Evolutionary conservation across 2,797 vertebrate genomes (phyloP).

Genomic region (Gymnothorax reevesii): DNA sequence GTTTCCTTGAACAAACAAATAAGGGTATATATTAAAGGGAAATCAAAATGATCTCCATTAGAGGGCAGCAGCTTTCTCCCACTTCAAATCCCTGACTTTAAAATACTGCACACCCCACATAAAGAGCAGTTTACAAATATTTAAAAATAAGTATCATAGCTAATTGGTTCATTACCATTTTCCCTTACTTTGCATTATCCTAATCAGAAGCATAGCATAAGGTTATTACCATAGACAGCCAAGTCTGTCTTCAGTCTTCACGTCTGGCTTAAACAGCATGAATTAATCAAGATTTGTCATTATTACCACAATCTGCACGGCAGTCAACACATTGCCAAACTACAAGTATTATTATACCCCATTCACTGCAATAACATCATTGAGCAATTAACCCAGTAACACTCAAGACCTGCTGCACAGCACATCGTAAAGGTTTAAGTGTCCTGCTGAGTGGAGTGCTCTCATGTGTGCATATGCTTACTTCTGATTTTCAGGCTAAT

Average conservation of each 20-base stretch:
- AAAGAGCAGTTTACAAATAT: not conserved
- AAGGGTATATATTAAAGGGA: not conserved
- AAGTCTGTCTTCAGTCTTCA: not conserved
- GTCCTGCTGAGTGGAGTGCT: no score
- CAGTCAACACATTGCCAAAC: not conserved
- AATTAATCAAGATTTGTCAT: not conserved
- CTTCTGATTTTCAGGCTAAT: no score
- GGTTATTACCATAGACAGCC: not conserved
- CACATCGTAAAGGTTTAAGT: no score
- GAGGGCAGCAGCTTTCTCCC: constrained; percentile 19
- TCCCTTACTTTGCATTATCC: not conserved
- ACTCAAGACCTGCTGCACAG: not conserved
- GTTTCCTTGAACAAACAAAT: not conserved
- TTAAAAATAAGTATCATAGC: not conserved
- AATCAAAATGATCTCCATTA: constrained; percentile 9
- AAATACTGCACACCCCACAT: not conserved
- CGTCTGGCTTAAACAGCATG: not conserved
- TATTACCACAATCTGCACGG: not conserved
- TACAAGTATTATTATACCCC: not conserved
- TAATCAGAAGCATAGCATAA: not conserved
- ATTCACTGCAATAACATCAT: not conserved
- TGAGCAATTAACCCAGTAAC: not conserved
- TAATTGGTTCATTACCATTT: not conserved
- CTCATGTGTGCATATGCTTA: no score
- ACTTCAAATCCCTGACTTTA: not conserved